Evolutionary conservation across 2,797 vertebrate genomes (phyloP).

Genomic region (Enteromius mattozi): DNA sequence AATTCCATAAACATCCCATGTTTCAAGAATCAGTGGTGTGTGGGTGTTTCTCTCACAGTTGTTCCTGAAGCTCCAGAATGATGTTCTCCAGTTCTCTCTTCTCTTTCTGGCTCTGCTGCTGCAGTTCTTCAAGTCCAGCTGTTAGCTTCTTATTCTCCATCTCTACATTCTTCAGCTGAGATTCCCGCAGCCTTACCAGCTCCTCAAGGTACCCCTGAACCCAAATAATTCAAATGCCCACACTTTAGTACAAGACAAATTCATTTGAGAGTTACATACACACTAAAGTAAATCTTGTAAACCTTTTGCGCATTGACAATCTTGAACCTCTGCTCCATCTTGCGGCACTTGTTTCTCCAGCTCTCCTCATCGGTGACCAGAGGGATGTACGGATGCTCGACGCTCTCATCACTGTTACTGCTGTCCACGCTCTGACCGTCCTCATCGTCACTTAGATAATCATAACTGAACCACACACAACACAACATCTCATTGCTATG

Average conservation of each 20-base stretch:
- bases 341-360: conserved; percentile 88
- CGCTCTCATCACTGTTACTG: conserved; percentile 87
- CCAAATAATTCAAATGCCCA: conserved; percentile 25
- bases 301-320: conserved; percentile 90
- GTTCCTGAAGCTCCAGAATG: conserved; percentile 88
- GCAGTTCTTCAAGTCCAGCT: conserved; percentile 81
- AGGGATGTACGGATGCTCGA: conserved; percentile 85
- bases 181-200: conserved; percentile 85
- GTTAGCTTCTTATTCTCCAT: conserved; percentile 84
- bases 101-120: conserved; percentile 85
- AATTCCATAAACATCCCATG: background rate
- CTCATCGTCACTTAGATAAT: conserved; percentile 87
- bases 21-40: background rate
- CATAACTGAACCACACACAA: conserved; percentile 74
- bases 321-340: conserved; percentile 90
- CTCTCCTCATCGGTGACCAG: conserved; percentile 86
- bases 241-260: background rate
- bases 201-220: conserved; percentile 86
- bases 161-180: conserved; percentile 87
- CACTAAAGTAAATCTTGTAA: background rate
- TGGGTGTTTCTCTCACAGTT: conserved; percentile 78
- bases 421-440: conserved; percentile 85
- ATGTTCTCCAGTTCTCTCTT: conserved; percentile 86
- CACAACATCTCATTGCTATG: background rate
- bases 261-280: background rate